phyloP scores from a whole-genome alignment of 2,113 vertebrate species.

The Diphyllodes magnificus region DNA sequence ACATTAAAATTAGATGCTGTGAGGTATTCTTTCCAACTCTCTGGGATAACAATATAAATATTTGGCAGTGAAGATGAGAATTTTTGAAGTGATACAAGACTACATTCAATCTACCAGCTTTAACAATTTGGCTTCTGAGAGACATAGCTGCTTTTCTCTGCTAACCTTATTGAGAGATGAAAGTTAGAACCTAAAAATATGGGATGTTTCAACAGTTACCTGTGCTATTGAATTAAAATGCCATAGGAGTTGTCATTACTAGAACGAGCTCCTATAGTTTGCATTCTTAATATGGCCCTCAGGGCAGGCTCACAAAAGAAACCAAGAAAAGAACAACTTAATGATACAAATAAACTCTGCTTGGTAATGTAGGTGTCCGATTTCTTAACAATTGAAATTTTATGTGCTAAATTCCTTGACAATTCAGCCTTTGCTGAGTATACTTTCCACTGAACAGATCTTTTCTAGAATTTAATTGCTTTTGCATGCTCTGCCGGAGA shows the following conservation, averaged over 20 bases:
- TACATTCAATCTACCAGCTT: neutral
- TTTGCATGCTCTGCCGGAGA: neutral
- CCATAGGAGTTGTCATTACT: neutral
- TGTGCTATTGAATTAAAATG: neutral
- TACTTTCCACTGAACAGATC: neutral
- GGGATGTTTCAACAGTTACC: neutral
- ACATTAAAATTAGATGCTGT: neutral
- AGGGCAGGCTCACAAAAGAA: neutral
- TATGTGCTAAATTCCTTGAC: neutral
- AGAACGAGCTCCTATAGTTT: neutral
- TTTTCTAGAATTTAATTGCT: neutral
- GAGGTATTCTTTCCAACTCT: neutral
- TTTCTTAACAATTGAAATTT: neutral
- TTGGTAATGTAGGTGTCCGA: neutral
- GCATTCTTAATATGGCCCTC: neutral
- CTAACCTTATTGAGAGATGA: neutral
- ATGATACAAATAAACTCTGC: neutral
- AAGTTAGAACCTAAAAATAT: neutral
- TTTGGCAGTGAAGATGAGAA: neutral
- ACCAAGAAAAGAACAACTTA: neutral
- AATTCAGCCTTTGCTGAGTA: neutral
- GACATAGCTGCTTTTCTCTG: neutral
- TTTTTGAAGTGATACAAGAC: neutral
- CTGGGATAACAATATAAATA: neutral
- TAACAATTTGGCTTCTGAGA: neutral